A percentile compares a stretch with the other conserved stretches of the same genome.
Evolutionary conservation across 2,888 invertebrate species (phyloP).

Genomic region (Nomada fucata): DNA sequence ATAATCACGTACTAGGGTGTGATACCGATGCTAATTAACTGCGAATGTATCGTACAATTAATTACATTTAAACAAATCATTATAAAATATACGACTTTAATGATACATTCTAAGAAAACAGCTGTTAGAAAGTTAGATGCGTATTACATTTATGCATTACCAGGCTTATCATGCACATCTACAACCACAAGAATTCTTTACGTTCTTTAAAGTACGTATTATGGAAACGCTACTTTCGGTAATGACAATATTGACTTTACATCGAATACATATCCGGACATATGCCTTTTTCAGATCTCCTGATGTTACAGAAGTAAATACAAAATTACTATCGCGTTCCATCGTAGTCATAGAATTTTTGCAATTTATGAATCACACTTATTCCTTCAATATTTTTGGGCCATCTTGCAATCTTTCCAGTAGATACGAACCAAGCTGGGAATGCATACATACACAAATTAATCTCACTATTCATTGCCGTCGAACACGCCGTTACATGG

Average conservation of each 20-base stretch:
- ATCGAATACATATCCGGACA: constrained; percentile 22
- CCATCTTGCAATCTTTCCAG: neutral
- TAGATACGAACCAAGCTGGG: neutral
- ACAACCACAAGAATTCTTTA: neutral
- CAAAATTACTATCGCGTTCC: neutral
- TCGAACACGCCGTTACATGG: too few species aligned
- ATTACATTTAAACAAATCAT: neutral
- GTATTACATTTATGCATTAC: constrained; percentile 11
- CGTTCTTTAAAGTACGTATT: neutral
- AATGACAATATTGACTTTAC: constrained; percentile 40
- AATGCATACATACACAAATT: neutral
- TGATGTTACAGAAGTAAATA: constrained; percentile 11
- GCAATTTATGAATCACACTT: neutral
- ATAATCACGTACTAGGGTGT: neutral
- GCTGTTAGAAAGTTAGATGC: neutral
- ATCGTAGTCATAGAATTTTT: neutral
- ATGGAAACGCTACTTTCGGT: constrained; percentile 11
- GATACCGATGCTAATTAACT: neutral
- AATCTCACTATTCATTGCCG: neutral
- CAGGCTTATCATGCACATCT: constrained; percentile 12
- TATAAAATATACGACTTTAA: neutral
- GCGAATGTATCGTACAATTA: neutral
- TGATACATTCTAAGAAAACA: neutral
- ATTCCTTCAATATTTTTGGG: neutral
- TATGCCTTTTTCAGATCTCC: constrained; percentile 8